Percentiles rank a stretch among this genome's conserved stretches.
phyloP scores from a whole-genome alignment of 2,888 invertebrate species.

The Platynereis dumerilii region DNA sequence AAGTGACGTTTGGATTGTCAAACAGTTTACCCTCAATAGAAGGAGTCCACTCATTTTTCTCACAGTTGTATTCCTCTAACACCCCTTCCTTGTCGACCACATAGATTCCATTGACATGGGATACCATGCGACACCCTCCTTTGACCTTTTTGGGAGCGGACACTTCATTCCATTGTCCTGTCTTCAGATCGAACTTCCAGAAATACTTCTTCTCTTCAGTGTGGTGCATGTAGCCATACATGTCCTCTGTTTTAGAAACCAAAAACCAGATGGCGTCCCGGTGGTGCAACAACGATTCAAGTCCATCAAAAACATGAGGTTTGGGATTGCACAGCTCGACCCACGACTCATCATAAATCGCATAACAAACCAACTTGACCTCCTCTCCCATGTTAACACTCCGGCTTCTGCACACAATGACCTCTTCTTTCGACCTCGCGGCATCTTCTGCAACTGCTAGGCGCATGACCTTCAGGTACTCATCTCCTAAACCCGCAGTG shows the following conservation, averaged over 20 bases:
- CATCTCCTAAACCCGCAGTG: neutral
- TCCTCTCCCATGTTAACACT: slow-evolving; percentile 15
- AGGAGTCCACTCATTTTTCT: slow-evolving; percentile 6
- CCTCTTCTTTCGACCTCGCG: neutral
- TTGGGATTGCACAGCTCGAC: slow-evolving; percentile 6
- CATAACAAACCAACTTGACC: slow-evolving; percentile 26
- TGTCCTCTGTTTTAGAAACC: slow-evolving; percentile 22
- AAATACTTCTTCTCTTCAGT: slow-evolving; percentile 16
- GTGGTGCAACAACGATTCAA: slow-evolving; percentile 21
- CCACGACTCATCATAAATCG: slow-evolving; percentile 25
- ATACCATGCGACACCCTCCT: slow-evolving; percentile 19
- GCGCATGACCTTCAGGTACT: slow-evolving; percentile 7
- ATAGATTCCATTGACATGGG: slow-evolving; percentile 23
- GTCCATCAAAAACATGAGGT: slow-evolving; percentile 12
- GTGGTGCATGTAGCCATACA: slow-evolving; percentile 26
- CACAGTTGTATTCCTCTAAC: slow-evolving; percentile 17
- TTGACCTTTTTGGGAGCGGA: slow-evolving; percentile 5
- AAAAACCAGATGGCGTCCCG: slow-evolving; percentile 18
- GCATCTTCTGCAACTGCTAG: neutral
- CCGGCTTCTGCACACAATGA: slow-evolving; percentile 28
- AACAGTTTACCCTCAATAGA: slow-evolving; percentile 3
- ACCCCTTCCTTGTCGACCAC: slow-evolving; percentile 17
- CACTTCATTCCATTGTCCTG: slow-evolving; percentile 5
- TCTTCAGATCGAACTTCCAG: slow-evolving; percentile 12
- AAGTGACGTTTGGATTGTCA: slow-evolving; percentile 21